These are phyloP conservation scores for Brachylomia viminalis DNA, from an alignment of 2,888 invertebrate genomes.

Conservation along the genomic window DNA sequence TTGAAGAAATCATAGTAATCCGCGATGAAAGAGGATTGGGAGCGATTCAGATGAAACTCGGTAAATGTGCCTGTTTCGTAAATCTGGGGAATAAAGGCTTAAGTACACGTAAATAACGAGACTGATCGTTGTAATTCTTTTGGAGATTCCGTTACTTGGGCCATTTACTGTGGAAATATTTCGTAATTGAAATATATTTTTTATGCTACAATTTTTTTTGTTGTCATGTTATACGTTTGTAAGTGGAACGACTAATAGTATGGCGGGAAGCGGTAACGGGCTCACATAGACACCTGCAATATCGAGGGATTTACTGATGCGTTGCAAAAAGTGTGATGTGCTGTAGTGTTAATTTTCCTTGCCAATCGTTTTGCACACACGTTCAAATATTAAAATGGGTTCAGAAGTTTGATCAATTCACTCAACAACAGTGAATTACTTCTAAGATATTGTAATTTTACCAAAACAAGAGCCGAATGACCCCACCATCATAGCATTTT, in stretches of 20 bases:
- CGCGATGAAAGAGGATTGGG: slow-evolving; percentile 42
- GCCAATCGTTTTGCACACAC: not conserved
- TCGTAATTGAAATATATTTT: not conserved
- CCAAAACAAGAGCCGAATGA: slow-evolving; percentile 8
- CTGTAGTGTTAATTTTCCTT: not conserved
- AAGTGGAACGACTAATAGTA: not conserved
- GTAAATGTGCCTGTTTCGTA: slow-evolving; percentile 32
- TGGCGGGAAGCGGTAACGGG: not conserved
- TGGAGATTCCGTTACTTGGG: slow-evolving; percentile 1
- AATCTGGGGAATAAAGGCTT: slow-evolving; percentile 40
- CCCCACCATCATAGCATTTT: slow-evolving; percentile 7
- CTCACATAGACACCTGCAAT: slow-evolving; percentile 1
- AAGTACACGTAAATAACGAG: slow-evolving; percentile 35
- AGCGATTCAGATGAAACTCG: slow-evolving; percentile 43
- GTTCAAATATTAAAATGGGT: not conserved
- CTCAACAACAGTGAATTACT: not conserved
- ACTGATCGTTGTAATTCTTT: slow-evolving; percentile 13
- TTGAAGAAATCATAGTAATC: slow-evolving; percentile 54
- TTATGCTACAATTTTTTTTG: not conserved
- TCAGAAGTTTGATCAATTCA: not conserved
- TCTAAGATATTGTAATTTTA: not conserved
- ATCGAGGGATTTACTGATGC: not conserved
- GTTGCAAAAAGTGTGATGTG: not conserved
- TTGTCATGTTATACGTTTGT: not conserved
- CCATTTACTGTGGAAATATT: not conserved